A percentile compares a stretch with the other conserved stretches of the same genome.
phyloP scores from a whole-genome alignment of 2,888 invertebrate genomes.

The Athetis lepigone region DNA sequence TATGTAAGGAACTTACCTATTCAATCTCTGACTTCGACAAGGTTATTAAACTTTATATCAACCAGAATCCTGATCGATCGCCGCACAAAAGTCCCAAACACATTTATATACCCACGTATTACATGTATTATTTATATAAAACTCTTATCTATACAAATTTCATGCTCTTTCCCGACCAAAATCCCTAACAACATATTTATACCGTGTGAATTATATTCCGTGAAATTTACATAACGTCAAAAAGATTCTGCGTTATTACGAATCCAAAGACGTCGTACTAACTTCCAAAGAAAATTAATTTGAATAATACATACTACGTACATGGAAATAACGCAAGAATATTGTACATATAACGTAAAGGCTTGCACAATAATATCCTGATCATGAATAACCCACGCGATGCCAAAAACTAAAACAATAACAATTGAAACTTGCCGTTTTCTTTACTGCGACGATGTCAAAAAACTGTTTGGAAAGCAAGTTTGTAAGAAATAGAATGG shows the following conservation, averaged over 20 bases:
- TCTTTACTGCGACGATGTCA: conserved; percentile 58
- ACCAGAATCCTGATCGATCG: conserved; percentile 16
- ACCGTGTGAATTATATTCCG: conserved; percentile 57
- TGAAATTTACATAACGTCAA: conserved; percentile 63
- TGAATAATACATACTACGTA: conserved; percentile 60
- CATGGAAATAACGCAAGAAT: conserved; percentile 38
- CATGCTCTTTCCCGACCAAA: conserved; percentile 43
- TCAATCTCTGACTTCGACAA: conserved; percentile 14
- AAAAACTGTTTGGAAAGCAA: conserved; percentile 51
- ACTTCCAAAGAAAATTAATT: conserved; percentile 64
- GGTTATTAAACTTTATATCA: conserved; percentile 10
- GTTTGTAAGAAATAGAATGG: conserved; percentile 38
- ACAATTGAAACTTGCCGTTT: conserved; percentile 65
- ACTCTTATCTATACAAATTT: conserved; percentile 41
- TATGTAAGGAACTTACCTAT: neutral
- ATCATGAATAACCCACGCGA: conserved; percentile 65
- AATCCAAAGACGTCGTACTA: conserved; percentile 50
- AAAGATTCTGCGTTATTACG: conserved; percentile 62
- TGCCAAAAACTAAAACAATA: conserved; percentile 72
- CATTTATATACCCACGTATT: conserved; percentile 9
- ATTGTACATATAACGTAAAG: conserved; percentile 47
- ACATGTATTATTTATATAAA: conserved; percentile 40
- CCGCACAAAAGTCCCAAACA: conserved; percentile 27
- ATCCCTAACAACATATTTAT: conserved; percentile 59
- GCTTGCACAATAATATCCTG: conserved; percentile 61